Evolutionary conservation across 2,797 vertebrate genomes (phyloP).

Genomic region (Amniataba percoides): DNA sequence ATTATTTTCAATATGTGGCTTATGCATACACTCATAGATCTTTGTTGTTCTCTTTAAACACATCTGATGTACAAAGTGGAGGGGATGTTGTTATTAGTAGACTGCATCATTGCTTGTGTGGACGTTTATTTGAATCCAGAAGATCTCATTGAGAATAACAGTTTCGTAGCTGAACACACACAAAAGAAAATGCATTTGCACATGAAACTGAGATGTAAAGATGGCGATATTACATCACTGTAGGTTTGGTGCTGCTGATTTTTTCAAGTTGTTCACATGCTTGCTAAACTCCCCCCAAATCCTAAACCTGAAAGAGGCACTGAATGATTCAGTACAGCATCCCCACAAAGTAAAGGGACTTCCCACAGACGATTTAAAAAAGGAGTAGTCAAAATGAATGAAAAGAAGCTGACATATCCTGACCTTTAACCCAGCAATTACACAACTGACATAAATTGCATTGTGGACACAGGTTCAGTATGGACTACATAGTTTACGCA

Average conservation of each 20-base stretch:
- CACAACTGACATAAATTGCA: neutral
- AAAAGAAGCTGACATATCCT: neutral
- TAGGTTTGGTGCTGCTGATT: constrained; percentile 10
- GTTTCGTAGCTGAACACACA: constrained; percentile 42
- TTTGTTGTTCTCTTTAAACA: constrained; percentile 57
- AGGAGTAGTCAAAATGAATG: neutral
- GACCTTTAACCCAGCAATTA: constrained; percentile 10
- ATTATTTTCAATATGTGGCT: constrained; percentile 52
- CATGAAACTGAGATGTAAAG: constrained; percentile 28
- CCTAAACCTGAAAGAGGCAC: neutral
- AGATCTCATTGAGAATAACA: constrained; percentile 16
- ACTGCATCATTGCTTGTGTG: constrained; percentile 50
- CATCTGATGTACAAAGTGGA: constrained; percentile 53
- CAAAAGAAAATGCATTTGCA: constrained; percentile 45
- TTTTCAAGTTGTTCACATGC: constrained; percentile 26
- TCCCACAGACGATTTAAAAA: neutral
- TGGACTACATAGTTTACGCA: constrained; percentile 9
- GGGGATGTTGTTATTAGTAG: constrained; percentile 33
- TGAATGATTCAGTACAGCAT: neutral
- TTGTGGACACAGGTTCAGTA: constrained; percentile 17
- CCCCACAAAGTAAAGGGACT: neutral
- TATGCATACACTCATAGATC: constrained; percentile 41
- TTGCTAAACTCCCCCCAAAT: neutral
- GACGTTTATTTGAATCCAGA: constrained; percentile 44
- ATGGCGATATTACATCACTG: constrained; percentile 13